Evolutionary conservation across 2,797 vertebrate species (phyloP).

Genomic region (Lepus oiostolus): DNA sequence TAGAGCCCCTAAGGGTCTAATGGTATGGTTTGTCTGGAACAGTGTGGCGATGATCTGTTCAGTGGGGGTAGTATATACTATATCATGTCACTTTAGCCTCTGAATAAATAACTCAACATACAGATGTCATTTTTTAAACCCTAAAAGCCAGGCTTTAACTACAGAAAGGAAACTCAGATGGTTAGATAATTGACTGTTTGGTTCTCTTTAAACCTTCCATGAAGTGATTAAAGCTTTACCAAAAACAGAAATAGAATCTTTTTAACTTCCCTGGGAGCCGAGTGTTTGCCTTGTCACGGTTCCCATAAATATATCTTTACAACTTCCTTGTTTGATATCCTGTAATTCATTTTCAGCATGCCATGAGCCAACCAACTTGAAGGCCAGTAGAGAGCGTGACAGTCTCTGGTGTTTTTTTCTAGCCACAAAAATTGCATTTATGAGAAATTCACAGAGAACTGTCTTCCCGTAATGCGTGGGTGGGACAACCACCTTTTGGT

Average conservation of each 20-base stretch:
- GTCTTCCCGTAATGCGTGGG: background rate
- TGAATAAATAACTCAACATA: background rate
- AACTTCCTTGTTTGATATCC: conserved; percentile 56
- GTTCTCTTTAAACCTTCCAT: background rate
- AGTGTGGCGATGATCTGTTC: background rate
- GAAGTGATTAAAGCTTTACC: conserved; percentile 10
- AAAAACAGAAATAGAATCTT: conserved; percentile 5
- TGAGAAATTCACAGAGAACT: background rate
- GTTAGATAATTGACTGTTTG: background rate
- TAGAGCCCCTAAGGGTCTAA: background rate
- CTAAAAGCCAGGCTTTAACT: background rate
- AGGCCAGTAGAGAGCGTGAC: background rate
- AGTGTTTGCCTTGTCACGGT: conserved; percentile 50
- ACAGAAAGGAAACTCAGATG: background rate
- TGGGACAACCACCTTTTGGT: background rate
- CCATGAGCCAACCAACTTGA: background rate
- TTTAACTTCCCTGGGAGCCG: background rate
- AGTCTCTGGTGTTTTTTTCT: background rate
- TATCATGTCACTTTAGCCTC: background rate
- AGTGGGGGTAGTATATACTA: background rate
- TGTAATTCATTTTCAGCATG: background rate
- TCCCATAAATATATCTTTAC: background rate
- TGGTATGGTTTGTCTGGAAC: background rate
- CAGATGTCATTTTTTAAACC: background rate
- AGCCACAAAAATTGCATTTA: background rate